These are phyloP conservation scores for Chrysodeixis includens DNA, from an alignment of 2,888 invertebrate species.

Conservation along the genomic window DNA sequence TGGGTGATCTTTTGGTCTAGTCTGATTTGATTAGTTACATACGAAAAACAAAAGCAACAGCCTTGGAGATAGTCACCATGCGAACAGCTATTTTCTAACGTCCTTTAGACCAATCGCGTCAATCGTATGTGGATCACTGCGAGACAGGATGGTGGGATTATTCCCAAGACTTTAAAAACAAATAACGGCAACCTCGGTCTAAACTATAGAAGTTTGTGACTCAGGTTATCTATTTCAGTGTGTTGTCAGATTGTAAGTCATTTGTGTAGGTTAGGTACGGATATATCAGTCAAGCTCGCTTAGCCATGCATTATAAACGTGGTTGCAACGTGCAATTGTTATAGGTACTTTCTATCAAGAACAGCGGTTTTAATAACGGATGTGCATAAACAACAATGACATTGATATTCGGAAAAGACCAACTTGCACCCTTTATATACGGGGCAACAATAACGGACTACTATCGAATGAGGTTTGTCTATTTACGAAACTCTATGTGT, in stretches of 20 bases:
- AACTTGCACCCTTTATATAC: neutral
- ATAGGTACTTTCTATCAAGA: conserved; percentile 14
- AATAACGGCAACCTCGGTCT: neutral
- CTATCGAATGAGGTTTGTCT: too few relatives aligned
- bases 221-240: neutral
- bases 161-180: neutral
- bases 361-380: conserved; percentile 23
- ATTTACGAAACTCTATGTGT: too few relatives aligned
- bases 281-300: neutral
- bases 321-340: conserved; percentile 2
- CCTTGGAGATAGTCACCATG: too few relatives aligned
- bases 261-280: neutral
- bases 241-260: neutral
- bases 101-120: neutral
- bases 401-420: conserved; percentile 35
- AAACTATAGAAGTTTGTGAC: neutral
- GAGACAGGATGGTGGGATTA: neutral
- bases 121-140: neutral
- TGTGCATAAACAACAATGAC: conserved; percentile 42
- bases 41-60: too few relatives aligned
- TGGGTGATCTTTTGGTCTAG: too few relatives aligned
- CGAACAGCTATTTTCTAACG: too few relatives aligned
- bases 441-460: too few relatives aligned
- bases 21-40: too few relatives aligned
- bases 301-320: conserved; percentile 6